Evolutionary conservation across 30 jellyfish, hydroid and myxozoan species (phyloP).

Genomic region (Phacellophora camtschatica): DNA sequence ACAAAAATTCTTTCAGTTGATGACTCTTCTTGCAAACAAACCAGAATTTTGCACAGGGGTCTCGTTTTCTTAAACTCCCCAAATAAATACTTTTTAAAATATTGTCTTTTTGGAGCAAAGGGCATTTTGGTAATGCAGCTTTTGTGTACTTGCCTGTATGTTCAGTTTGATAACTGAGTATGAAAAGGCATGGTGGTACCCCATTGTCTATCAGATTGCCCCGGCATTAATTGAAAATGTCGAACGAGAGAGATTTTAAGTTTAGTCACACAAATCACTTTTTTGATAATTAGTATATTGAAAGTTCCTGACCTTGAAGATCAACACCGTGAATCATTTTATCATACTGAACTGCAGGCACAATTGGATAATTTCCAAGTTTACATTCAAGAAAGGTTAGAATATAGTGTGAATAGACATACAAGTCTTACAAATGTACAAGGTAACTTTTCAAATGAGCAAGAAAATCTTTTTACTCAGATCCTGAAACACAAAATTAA

Average conservation of each 20-base stretch:
- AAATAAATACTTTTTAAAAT: too few species aligned
- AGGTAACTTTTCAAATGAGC: too few species aligned
- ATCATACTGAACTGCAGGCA: neutral
- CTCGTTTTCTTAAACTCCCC: neutral
- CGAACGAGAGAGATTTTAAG: neutral
- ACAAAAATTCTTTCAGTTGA: too few species aligned
- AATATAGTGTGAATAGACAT: too few species aligned
- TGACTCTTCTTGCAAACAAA: too few species aligned
- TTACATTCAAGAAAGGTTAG: too few species aligned
- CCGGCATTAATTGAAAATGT: neutral
- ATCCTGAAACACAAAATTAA: neutral
- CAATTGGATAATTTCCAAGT: neutral
- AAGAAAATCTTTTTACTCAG: too few species aligned
- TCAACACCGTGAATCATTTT: neutral
- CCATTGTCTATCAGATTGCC: neutral
- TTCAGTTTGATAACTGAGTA: neutral
- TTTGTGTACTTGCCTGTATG: neutral
- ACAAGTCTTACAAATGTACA: too few species aligned
- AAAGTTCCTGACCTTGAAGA: too few species aligned
- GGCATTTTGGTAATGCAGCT: neutral
- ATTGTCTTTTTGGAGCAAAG: neutral
- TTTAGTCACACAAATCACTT: neutral
- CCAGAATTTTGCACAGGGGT: too few species aligned
- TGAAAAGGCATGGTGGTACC: conserved; percentile 1
- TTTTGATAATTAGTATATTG: too few species aligned